Conservation (phyloP, 2,113 vertebrate species). For the Muscicapa adusta region DNA sequence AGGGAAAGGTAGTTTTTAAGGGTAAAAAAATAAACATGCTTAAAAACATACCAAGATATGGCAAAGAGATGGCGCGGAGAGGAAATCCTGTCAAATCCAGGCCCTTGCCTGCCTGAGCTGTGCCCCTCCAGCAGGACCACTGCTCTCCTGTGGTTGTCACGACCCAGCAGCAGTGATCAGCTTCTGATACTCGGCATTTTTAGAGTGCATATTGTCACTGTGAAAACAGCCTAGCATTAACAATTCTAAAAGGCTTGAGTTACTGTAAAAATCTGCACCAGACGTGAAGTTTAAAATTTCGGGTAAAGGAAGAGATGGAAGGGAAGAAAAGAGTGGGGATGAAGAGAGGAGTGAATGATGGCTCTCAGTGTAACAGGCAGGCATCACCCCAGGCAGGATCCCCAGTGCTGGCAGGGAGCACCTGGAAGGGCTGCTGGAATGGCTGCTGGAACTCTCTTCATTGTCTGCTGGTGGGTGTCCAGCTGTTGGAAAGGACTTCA, state of each 20-base stretch:
- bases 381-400: neutral
- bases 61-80: neutral
- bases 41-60: neutral
- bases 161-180: neutral
- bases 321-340: neutral
- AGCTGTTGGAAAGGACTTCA: neutral
- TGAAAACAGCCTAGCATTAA: constrained; percentile 30
- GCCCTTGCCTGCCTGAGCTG: neutral
- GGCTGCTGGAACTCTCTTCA: neutral
- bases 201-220: neutral
- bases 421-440: neutral
- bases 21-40: constrained; percentile 1
- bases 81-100: constrained; percentile 8
- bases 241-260: constrained; percentile 9
- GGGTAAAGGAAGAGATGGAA: constrained; percentile 19
- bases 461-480: neutral
- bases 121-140: neutral
- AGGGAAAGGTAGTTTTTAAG: constrained; percentile 36
- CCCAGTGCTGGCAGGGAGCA: neutral
- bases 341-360: neutral
- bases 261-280: constrained; percentile 51
- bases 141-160: neutral
- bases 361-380: accelerated
- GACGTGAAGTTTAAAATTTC: constrained; percentile 23
- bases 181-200: neutral